Evolutionary conservation across 30 jellyfish, hydroid and myxozoan species (phyloP).

Genomic region (Turritopsis dohrnii): DNA sequence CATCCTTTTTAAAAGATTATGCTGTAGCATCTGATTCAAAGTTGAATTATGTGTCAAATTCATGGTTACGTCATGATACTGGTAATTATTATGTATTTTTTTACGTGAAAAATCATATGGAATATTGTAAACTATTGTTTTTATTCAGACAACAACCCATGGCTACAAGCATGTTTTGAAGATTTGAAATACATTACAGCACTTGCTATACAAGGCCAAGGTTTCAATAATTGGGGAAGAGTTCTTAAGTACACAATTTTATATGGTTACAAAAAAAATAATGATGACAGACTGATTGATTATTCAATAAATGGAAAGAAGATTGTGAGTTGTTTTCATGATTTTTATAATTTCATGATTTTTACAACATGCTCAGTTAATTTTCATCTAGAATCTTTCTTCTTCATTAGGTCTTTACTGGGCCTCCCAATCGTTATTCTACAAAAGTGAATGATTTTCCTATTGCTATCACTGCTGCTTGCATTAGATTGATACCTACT

Average conservation of each 20-base stretch:
- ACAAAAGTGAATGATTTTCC: constrained; percentile 15
- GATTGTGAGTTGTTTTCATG: not conserved
- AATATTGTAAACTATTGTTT: not conserved
- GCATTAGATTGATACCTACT: not conserved
- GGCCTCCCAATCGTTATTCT: constrained; percentile 9
- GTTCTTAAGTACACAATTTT: not conserved
- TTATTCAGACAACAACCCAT: constrained; percentile 4
- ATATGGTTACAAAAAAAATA: constrained; percentile 1
- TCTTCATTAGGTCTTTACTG: not conserved
- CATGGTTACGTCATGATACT: not conserved
- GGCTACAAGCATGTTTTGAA: constrained; percentile 18
- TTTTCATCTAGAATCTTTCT: not conserved
- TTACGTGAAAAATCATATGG: not conserved
- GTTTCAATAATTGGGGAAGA: not conserved
- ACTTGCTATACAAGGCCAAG: constrained; percentile 27
- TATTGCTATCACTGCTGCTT: not conserved
- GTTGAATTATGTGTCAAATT: not conserved
- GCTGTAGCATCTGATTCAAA: not conserved
- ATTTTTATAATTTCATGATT: not conserved
- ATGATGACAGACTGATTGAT: not conserved
- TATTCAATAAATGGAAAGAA: not conserved
- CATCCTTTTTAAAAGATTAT: not conserved
- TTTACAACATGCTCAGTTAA: not conserved
- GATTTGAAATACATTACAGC: not conserved
- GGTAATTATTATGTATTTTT: not conserved